phyloP scores from a whole-genome alignment of 1,140 invertebrate species.

The Anoplophora glabripennis region DNA sequence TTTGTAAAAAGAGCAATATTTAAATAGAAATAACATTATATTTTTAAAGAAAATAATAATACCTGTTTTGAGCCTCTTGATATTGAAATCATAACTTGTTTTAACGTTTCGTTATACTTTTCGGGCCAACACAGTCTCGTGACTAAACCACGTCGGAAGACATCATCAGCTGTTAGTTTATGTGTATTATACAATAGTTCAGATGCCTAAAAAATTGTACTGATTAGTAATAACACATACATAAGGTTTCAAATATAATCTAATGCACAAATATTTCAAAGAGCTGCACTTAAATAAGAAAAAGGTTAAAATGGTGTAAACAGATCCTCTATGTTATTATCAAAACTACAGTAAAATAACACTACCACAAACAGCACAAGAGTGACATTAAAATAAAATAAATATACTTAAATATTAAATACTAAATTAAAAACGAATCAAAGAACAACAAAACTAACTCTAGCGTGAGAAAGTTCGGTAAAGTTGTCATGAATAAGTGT shows the following conservation, averaged over 20 bases:
- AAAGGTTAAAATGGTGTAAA: background rate
- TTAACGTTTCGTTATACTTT: constrained; percentile 64
- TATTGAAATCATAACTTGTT: constrained; percentile 60
- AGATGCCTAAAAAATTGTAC: constrained; percentile 56
- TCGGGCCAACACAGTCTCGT: constrained; percentile 70
- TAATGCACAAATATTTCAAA: background rate
- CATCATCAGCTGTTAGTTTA: constrained; percentile 68
- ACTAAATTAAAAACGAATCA: no score
- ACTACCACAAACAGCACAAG: background rate
- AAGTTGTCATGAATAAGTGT: no score
- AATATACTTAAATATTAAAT: no score
- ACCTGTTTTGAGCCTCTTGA: constrained; percentile 65
- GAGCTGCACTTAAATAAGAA: background rate
- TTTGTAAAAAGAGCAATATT: no score
- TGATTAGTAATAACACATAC: constrained; percentile 6
- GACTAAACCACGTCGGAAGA: constrained; percentile 65
- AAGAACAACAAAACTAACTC: no score
- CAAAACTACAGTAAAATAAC: background rate
- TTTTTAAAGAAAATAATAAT: no score
- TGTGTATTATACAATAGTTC: constrained; percentile 68
- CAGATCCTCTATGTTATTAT: background rate
- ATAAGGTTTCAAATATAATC: background rate
- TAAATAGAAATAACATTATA: no score
- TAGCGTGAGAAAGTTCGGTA: no score
- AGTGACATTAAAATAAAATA: no score